Evolutionary conservation across 2,113 vertebrate genomes (phyloP), one percentile per base, ranked within the genome.

Genomic region (Corynorhinus townsendii): DNA sequence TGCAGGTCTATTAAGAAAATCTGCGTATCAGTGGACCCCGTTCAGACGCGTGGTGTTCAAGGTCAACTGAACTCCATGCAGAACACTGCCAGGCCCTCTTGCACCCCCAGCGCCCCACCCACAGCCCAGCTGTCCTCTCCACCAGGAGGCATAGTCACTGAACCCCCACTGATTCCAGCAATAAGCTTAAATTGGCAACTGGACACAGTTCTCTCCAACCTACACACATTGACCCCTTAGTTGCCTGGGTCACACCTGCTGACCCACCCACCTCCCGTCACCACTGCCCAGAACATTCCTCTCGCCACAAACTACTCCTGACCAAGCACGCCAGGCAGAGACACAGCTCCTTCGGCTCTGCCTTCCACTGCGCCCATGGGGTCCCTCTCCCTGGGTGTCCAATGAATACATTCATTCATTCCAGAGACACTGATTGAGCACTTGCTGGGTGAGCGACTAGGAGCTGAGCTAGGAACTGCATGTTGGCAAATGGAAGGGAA

Each of bases 321-420:
- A 59, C 28, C 30, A 64, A 75, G 52, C 38, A 24, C 24, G 4
- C 6, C 0, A 19, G 47, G 26, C 40, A 91, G 38, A 79, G 28
- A 52, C 6, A 15, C 0, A 12, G 14, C 72, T 35, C 59, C 4
- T 0, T 12, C 0, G 24, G n/a, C 62, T 81, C 69, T 5, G 15
- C 12, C 4, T 38, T 33, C 3, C 11, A 12, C 12, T 1, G 16
- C 0, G 0, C 24, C 76, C 11, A 2, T 12, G 4, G 11, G 54
- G 3, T 16, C 19, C 76, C 47, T 40, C 47, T 10, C 28, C 40
- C 49, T 62, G 22, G 20, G 11, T 15, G 33, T 33, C 24, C 52
- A 12, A 0, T 2, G 7, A 35, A n/a, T 69, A 40, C 45, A 52
- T 22, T 5, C 33, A 22, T 71, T 71, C 52, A 49, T 43, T 45